Conservation (phyloP, 92 coral and sea anemone genomes). For the Porites evermanni region DNA sequence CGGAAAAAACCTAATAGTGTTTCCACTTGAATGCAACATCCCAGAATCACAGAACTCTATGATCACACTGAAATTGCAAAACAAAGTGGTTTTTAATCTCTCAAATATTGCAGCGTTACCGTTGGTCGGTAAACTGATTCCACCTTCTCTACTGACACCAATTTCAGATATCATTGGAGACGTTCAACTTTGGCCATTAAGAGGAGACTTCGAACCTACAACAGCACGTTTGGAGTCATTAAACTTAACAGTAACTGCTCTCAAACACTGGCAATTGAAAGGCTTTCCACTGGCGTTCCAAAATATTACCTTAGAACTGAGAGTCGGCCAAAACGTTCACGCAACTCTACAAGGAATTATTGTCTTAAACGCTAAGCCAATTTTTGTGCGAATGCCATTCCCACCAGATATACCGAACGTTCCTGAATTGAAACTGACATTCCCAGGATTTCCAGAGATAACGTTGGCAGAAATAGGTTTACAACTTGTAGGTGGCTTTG, state of each 20-base stretch:
- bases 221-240: neutral
- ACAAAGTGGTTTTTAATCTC: constrained; percentile 47
- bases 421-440: constrained; percentile 12
- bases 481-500: constrained; percentile 52
- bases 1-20: constrained; percentile 1
- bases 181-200: constrained; percentile 41
- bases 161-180: constrained; percentile 59
- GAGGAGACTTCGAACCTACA: constrained; percentile 31
- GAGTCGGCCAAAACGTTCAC: neutral
- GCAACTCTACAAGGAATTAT: constrained; percentile 43
- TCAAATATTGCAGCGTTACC: constrained; percentile 58
- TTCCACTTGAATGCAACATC: constrained; percentile 55
- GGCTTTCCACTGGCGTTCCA: constrained; percentile 47
- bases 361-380: constrained; percentile 13
- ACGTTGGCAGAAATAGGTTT: constrained; percentile 33
- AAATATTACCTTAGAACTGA: constrained; percentile 50
- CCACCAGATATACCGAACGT: neutral
- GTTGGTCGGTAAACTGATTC: constrained; percentile 57
- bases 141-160: constrained; percentile 43
- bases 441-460: constrained; percentile 44
- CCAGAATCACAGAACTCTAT: constrained; percentile 29
- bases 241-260: constrained; percentile 46
- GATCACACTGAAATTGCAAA: constrained; percentile 35
- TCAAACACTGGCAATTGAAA: constrained; percentile 39
- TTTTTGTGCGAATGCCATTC: constrained; percentile 58